Evolutionary conservation across 2,797 vertebrate genomes (phyloP).

Genomic region (Myotis findleyi): DNA sequence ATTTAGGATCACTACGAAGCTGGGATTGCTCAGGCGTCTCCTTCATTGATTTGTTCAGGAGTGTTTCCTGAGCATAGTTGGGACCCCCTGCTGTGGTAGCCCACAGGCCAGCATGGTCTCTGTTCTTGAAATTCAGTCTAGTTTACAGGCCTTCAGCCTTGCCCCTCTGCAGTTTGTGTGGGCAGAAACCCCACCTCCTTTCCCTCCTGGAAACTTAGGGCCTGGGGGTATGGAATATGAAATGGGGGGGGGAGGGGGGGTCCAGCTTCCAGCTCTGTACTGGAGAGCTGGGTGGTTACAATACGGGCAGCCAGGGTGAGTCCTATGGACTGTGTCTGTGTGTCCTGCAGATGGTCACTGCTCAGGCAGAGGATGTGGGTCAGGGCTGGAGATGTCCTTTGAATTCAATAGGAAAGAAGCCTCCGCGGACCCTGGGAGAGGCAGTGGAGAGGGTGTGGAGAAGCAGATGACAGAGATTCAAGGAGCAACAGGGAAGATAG

Average conservation of each 20-base stretch:
- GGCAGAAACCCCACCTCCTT: not conserved
- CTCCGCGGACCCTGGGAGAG: not conserved
- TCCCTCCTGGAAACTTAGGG: not conserved
- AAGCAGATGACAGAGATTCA: not conserved
- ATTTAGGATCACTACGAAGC: not conserved
- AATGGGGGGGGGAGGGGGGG: accelerated
- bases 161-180: not conserved
- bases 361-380: not conserved
- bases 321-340: accelerated
- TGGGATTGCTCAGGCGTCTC: not conserved
- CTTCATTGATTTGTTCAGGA: not conserved
- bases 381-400: not conserved
- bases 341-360: not conserved
- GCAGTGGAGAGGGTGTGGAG: accelerated
- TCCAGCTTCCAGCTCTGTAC: not conserved
- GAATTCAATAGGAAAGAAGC: not conserved
- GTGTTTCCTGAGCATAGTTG: not conserved
- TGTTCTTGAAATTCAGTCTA: not conserved
- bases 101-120: too few species aligned
- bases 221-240: not conserved
- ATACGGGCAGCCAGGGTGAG: accelerated
- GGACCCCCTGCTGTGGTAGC: not conserved
- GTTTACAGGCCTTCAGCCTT: not conserved
- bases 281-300: not conserved
- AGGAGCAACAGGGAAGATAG: not conserved